These are phyloP conservation scores for Piaya cayana DNA, from an alignment of 2,113 vertebrate genomes.

Conservation along the genomic window DNA sequence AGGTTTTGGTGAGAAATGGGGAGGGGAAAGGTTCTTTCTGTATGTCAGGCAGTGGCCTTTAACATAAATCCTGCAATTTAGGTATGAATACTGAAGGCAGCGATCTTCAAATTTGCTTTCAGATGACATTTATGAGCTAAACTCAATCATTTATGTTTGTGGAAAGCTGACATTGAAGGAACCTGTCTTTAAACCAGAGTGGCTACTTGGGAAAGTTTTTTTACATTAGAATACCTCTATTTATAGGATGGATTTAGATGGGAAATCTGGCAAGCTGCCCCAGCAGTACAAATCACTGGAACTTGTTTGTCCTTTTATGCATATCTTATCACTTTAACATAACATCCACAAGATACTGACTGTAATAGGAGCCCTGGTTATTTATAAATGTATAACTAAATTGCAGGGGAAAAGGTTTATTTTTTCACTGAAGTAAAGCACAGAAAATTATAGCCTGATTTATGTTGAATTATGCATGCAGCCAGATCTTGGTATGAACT, in stretches of 20 bases:
- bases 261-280: background rate
- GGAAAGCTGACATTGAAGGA: background rate
- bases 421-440: conserved; percentile 8
- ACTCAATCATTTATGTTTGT: conserved; percentile 22
- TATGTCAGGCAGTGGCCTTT: background rate
- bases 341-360: background rate
- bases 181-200: background rate
- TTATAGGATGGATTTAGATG: background rate
- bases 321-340: background rate
- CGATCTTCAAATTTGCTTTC: conserved; percentile 18
- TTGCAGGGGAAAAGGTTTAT: background rate
- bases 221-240: background rate
- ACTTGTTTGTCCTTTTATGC: background rate
- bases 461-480: conserved; percentile 35
- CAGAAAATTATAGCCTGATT: conserved; percentile 9
- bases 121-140: conserved; percentile 28
- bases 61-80: background rate
- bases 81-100: background rate
- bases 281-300: background rate
- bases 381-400: background rate
- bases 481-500: conserved; percentile 17
- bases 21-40: background rate
- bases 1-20: background rate
- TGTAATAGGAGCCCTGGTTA: background rate
- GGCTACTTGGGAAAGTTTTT: background rate